phyloP scores from a whole-genome alignment of 1,140 invertebrate species.

The Drosophila mayri region DNA sequence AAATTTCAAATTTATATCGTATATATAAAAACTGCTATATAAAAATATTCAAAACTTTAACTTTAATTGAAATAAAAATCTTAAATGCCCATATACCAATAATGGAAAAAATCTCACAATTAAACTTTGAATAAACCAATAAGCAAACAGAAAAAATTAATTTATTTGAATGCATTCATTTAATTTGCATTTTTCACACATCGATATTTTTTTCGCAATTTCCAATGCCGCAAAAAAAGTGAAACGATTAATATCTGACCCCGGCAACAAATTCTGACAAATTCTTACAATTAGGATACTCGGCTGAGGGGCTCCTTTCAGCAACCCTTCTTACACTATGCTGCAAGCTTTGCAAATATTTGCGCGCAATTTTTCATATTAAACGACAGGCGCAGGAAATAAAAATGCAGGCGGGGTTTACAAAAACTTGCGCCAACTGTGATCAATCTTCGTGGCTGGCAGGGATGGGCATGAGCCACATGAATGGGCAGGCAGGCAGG shows the following conservation, averaged over 20 bases:
- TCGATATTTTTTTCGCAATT: slow-evolving; percentile 1
- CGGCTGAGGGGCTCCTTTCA: background rate
- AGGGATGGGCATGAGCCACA: background rate
- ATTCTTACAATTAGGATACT: slow-evolving; percentile 68
- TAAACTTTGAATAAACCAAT: background rate
- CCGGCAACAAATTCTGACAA: slow-evolving; percentile 68
- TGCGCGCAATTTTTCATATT: slow-evolving; percentile 78
- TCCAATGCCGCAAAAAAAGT: background rate
- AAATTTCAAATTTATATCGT: no score
- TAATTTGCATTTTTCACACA: slow-evolving; percentile 19
- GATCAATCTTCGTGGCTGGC: slow-evolving; percentile 73
- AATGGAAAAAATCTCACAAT: background rate
- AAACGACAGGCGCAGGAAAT: slow-evolving; percentile 72
- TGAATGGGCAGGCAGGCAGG: slow-evolving; percentile 6
- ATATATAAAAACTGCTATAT: no score
- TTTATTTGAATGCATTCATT: slow-evolving; percentile 19
- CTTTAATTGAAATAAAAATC: no score
- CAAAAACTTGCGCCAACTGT: slow-evolving; percentile 73
- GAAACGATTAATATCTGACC: slow-evolving; percentile 67
- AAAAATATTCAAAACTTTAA: background rate
- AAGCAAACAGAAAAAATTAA: background rate
- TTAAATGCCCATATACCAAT: background rate
- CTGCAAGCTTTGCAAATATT: slow-evolving; percentile 71
- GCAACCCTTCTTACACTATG: slow-evolving; percentile 4
- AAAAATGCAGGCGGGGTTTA: slow-evolving; percentile 68